These are phyloP conservation scores for Pygoscelis antarcticus DNA, from an alignment of 2,113 vertebrate species.

Conservation along the genomic window DNA sequence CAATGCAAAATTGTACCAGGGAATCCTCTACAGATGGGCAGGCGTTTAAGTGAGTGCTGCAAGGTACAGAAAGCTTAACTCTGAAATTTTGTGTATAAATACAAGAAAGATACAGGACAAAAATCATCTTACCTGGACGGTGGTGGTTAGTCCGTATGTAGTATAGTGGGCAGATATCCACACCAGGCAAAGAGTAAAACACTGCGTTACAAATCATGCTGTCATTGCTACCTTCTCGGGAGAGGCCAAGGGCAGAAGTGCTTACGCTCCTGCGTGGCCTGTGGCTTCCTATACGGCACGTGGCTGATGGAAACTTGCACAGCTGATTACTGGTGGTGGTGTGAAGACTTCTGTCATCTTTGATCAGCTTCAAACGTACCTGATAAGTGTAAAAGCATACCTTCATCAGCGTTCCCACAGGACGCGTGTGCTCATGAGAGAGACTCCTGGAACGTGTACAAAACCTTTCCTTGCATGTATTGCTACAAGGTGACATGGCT, in stretches of 20 bases:
- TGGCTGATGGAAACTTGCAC: not conserved
- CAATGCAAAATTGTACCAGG: not conserved
- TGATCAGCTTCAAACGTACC: no score
- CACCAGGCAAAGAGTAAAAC: not conserved
- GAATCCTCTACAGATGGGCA: fast-evolving
- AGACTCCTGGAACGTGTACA: not conserved
- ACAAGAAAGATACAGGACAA: not conserved
- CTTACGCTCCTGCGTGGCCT: not conserved
- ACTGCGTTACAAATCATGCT: fast-evolving
- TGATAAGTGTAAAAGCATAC: not conserved
- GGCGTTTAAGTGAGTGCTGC: fast-evolving
- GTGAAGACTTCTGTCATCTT: not conserved
- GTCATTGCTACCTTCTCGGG: not conserved
- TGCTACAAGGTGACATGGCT: not conserved
- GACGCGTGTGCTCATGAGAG: not conserved
- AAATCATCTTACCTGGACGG: not conserved
- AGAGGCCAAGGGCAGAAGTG: not conserved
- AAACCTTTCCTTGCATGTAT: not conserved
- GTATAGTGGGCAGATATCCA: not conserved
- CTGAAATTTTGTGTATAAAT: not conserved
- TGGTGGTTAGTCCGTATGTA: no score
- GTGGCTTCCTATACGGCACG: fast-evolving
- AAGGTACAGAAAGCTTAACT: not conserved
- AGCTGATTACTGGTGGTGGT: not conserved
- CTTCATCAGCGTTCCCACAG: not conserved